A percentile compares a stretch with the other conserved stretches of the same genome.
These are phyloP conservation scores for Mantis religiosa DNA, from an alignment of 2,888 invertebrate genomes.

Conservation along the genomic window DNA sequence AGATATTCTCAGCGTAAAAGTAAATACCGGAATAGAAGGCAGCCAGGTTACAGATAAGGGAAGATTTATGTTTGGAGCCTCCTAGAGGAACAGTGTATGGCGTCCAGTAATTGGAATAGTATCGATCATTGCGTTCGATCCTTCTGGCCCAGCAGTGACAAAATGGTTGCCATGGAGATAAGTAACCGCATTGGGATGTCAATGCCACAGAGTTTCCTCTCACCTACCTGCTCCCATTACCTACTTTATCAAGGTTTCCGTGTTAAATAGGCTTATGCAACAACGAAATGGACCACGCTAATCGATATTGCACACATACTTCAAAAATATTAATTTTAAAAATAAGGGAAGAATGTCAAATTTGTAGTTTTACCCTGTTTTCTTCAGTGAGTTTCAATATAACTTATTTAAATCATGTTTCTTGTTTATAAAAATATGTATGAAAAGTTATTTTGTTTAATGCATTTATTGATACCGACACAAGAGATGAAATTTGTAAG, in stretches of 20 bases:
- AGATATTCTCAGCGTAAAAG: not conserved
- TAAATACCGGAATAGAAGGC: not conserved
- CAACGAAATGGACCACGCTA: not conserved
- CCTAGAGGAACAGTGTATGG: not conserved
- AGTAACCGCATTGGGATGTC: not conserved
- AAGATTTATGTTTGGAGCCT: not conserved
- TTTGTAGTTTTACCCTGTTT: no score
- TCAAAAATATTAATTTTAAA: no score
- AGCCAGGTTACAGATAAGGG: not conserved
- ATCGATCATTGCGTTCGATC: not conserved
- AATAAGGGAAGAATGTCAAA: no score
- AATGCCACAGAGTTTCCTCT: not conserved
- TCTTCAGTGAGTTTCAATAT: no score
- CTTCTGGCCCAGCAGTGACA: not conserved
- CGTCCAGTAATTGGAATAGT: not conserved
- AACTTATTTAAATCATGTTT: no score
- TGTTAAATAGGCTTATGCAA: not conserved
- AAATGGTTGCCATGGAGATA: not conserved
- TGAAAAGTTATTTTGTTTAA: no score
- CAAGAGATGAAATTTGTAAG: no score
- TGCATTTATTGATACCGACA: no score
- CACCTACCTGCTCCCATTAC: not conserved
- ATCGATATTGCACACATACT: no score
- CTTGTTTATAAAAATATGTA: no score
- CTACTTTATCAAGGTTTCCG: not conserved